A percentile compares a stretch with the other conserved stretches of the same genome.
Evolutionary conservation across 2,113 vertebrate genomes (phyloP).

Genomic region (Phasianus colchicus): DNA sequence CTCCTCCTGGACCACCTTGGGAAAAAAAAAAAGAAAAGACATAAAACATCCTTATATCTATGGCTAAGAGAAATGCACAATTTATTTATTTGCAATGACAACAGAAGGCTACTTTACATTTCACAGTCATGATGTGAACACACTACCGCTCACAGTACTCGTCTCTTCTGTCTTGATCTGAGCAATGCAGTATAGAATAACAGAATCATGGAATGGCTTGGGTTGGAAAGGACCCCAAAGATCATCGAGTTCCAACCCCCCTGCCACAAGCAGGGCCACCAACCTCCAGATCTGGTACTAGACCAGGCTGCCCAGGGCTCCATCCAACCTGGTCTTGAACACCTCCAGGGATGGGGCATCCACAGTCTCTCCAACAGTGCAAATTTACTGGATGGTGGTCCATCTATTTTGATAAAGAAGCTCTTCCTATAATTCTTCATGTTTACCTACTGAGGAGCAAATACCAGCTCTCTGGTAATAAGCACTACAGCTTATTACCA

Average conservation of each 20-base stretch:
- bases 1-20: slow-evolving; percentile 94
- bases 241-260: too few relatives aligned
- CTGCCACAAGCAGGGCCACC: too few relatives aligned
- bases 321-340: too few relatives aligned
- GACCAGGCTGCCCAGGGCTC: too few relatives aligned
- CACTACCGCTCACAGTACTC: neutral
- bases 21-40: slow-evolving; percentile 5
- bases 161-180: neutral
- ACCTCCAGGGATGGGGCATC: too few relatives aligned
- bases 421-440: neutral
- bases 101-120: neutral
- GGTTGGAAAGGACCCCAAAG: too few relatives aligned
- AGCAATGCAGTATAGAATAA: neutral
- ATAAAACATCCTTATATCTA: neutral
- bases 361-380: neutral
- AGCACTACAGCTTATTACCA: neutral
- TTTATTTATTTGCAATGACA: neutral
- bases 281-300: too few relatives aligned
- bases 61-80: neutral
- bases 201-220: too few relatives aligned
- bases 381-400: neutral
- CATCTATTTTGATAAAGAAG: neutral
- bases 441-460: neutral
- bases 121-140: neutral
- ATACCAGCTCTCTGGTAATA: neutral